Evolutionary conservation across 2,113 vertebrate species (phyloP).

Genomic region (Oryzias curvinotus): DNA sequence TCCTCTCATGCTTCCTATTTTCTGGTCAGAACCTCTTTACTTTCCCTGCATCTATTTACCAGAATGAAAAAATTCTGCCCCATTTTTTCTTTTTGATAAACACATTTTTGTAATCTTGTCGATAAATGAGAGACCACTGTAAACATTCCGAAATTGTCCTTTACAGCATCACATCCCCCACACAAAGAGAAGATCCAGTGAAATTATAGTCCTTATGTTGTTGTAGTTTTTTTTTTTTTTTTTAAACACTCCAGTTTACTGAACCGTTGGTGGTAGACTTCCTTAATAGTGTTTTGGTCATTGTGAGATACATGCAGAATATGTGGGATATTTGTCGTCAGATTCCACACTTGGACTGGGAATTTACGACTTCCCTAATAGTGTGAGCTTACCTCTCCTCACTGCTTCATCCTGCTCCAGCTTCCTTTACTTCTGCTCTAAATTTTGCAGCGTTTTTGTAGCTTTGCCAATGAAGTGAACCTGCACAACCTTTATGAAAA

Average conservation of each 20-base stretch:
- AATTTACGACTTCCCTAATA: conserved; percentile 64
- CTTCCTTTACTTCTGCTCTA: conserved; percentile 43
- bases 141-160: no score
- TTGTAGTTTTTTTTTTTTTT: neutral
- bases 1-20: no score
- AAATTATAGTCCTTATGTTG: conserved; percentile 15
- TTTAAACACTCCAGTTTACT: conserved; percentile 9
- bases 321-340: conserved; percentile 44
- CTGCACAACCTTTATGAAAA: conserved; percentile 59
- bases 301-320: conserved; percentile 32
- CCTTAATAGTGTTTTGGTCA: conserved; percentile 26
- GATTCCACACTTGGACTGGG: conserved; percentile 56
- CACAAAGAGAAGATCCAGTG: conserved; percentile 19
- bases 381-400: conserved; percentile 23
- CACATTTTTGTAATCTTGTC: no score
- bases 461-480: conserved; percentile 44
- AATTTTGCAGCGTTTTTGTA: conserved; percentile 50
- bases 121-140: no score
- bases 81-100: no score
- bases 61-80: no score
- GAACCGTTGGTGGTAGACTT: neutral
- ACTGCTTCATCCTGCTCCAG: conserved; percentile 42
- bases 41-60: no score
- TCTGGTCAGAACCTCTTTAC: no score
- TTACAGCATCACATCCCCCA: neutral